Evolutionary conservation across 1,140 invertebrate genomes (phyloP).

Genomic region (Drosophila kikkawai): DNA sequence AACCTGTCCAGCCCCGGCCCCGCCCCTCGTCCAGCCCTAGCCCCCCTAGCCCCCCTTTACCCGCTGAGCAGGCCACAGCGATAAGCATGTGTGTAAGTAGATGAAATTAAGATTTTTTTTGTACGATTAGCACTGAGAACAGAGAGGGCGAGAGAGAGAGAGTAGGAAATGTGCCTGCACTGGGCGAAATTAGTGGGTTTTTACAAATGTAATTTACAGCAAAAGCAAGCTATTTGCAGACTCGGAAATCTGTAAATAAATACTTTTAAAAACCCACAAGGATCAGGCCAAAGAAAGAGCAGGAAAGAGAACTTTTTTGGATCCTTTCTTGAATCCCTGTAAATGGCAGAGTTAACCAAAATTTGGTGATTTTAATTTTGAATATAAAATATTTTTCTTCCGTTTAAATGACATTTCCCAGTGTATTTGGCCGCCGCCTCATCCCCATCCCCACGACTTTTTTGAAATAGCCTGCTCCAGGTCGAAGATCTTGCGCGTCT

Average conservation of each 20-base stretch:
- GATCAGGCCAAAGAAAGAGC: too few species aligned
- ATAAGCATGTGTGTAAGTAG: slow-evolving; percentile 68
- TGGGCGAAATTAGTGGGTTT: background rate
- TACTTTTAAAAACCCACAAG: background rate
- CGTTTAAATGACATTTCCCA: too few species aligned
- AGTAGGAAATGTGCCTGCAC: background rate
- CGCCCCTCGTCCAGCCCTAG: slow-evolving; percentile 13
- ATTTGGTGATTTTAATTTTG: too few species aligned
- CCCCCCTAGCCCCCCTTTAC: slow-evolving; percentile 8
- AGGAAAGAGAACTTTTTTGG: too few species aligned
- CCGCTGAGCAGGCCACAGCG: slow-evolving; percentile 18
- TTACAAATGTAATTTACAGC: background rate
- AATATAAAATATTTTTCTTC: too few species aligned
- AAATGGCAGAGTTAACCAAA: background rate
- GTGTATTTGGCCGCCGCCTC: slow-evolving; percentile 5
- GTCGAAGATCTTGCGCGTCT: slow-evolving; percentile 17
- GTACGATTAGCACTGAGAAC: slow-evolving; percentile 76
- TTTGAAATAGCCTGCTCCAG: slow-evolving; percentile 17
- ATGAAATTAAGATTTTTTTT: slow-evolving; percentile 73
- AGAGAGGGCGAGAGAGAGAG: background rate
- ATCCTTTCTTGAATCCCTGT: background rate
- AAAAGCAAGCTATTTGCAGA: background rate
- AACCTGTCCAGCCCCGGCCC: slow-evolving; percentile 48
- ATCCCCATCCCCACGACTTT: slow-evolving; percentile 1
- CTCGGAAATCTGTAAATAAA: background rate